Conservation (phyloP, 2,888 invertebrate species). For the Acanthoscelides obtectus region DNA sequence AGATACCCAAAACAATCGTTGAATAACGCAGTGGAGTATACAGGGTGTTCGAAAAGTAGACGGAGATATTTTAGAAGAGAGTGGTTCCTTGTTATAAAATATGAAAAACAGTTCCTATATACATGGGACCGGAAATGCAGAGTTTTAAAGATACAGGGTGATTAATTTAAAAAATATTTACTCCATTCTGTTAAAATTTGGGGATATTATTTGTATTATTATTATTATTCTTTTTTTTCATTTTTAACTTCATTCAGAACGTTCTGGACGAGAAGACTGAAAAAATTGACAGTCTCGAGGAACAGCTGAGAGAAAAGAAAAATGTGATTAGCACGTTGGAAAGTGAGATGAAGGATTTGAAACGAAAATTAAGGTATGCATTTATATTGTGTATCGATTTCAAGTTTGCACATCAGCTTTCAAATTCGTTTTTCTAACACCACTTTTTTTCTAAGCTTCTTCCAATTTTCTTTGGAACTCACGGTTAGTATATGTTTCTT, state of each 20-base stretch:
- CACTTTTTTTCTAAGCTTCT: conserved; percentile 21
- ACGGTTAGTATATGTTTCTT: conserved; percentile 21
- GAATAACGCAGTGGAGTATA: too few relatives aligned
- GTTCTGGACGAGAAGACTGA: conserved; percentile 72
- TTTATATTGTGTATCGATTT: not conserved
- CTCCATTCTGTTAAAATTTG: too few relatives aligned
- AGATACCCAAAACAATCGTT: too few relatives aligned
- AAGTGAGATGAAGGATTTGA: conserved; percentile 53
- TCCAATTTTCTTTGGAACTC: conserved; percentile 28
- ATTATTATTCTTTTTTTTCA: not conserved
- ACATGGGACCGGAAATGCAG: too few relatives aligned
- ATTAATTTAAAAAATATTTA: too few relatives aligned
- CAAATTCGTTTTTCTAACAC: not conserved
- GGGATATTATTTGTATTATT: not conserved
- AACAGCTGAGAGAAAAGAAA: conserved; percentile 59
- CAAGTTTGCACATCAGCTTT: conserved; percentile 1
- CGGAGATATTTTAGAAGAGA: too few relatives aligned
- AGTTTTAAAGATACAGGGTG: too few relatives aligned
- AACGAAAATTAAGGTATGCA: conserved; percentile 53
- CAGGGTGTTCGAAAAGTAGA: too few relatives aligned
- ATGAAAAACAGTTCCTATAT: too few relatives aligned
- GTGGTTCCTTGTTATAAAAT: too few relatives aligned
- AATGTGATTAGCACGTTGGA: conserved; percentile 54
- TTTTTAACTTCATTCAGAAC: conserved; percentile 47
- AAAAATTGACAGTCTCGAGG: conserved; percentile 59